A percentile compares a stretch with the other conserved stretches of the same genome.
These are phyloP conservation scores for Nezara viridula DNA, from an alignment of 2,888 invertebrate genomes.

Conservation along the genomic window DNA sequence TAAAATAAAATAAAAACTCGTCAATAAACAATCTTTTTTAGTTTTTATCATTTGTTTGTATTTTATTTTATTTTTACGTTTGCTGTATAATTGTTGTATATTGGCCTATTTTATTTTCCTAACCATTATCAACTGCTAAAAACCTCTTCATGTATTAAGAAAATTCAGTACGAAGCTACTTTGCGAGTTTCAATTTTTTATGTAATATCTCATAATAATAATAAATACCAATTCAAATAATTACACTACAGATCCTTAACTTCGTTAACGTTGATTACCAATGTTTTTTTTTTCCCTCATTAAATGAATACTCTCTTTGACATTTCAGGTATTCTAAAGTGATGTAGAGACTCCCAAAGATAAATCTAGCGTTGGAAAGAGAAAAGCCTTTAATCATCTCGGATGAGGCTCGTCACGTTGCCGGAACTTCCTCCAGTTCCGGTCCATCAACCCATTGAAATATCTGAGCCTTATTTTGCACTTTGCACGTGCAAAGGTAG, in stretches of 20 bases:
- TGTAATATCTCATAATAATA: no score
- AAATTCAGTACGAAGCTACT: no score
- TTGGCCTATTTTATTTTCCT: no score
- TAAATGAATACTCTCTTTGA: not conserved
- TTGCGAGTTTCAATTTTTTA: no score
- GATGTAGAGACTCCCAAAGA: not conserved
- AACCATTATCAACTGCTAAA: no score
- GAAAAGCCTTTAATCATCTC: conserved; percentile 26
- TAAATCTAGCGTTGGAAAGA: not conserved
- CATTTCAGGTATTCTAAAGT: not conserved
- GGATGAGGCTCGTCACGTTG: conserved; percentile 4
- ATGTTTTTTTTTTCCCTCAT: not conserved
- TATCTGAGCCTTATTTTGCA: conserved; percentile 23
- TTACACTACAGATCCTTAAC: not conserved
- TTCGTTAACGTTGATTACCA: not conserved
- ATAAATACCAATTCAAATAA: no score
- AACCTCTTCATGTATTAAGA: no score
- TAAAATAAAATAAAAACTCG: no score
- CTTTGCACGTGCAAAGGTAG: not conserved
- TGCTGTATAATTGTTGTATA: no score
- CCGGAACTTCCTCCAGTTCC: not conserved
- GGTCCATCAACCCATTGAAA: conserved; percentile 19
- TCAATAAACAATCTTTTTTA: no score
- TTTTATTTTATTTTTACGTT: no score
- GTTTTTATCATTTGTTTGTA: no score